Evolutionary conservation across 2,888 invertebrate species (phyloP), one percentile per base, ranked within the genome.

Genomic region (Galerucella calmariensis): DNA sequence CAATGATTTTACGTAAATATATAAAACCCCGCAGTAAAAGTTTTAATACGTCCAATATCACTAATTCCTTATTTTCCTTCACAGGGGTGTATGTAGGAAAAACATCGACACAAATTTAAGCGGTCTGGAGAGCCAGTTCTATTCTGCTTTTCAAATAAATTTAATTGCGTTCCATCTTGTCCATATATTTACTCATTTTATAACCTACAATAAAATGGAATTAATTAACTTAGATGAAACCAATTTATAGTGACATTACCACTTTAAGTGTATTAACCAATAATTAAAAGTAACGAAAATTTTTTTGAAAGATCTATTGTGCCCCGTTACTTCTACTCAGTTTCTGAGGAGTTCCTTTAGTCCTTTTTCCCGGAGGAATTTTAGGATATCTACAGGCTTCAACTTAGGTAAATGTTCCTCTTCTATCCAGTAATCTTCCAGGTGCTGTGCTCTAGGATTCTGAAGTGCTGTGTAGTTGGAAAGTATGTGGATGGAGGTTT

Each of bases 131-230:
- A 12, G 46, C 46, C 11, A 46, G 11, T 12, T 3, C 46, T 2
- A 46, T 12, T 10, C 56, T 56, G 56, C 56, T 63, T 63, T 16
- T 46, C 20, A 10, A 63, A 63, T 44, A 16, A 2, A 16, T 63
- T 63, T 63, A 16, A 63, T 61, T 61, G n/a, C 27, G 61, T 27
- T 51, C 51, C 62, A 14, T 62, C 16, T 11, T 14, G 9, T 35
- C 61, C 5, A 14, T 14, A 62, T 62, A 62, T 62, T 62, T 16
- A 62, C 46, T 20, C 63, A 65, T 65, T 65, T 65, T 65, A 65
- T 65, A 65, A 46, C 63, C 44, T 24, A 20, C 27, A 20, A 65
- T 65, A 65, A 65, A 65, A n/a, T 20, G 46, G 24, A 65, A 46
- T 46, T 65, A 65, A 65, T 46, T 48, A 20, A 46, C n/a, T 63